Conservation (phyloP, 2,797 vertebrate genomes). For the Poeciliopsis turneri region DNA sequence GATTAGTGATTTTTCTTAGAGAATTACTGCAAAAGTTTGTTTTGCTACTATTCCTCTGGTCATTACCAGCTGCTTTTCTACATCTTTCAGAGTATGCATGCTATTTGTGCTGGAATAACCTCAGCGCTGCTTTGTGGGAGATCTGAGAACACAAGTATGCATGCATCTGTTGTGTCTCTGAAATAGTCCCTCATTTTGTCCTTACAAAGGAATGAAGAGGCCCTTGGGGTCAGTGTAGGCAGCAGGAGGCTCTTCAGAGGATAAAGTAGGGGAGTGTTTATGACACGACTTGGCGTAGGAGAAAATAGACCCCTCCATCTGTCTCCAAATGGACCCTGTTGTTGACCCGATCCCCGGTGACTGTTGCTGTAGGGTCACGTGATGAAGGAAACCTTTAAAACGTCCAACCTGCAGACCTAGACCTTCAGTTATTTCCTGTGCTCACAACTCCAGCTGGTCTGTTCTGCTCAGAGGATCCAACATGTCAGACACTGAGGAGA, state of each 20-base stretch:
- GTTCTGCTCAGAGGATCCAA: conserved; percentile 30
- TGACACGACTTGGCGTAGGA: conserved; percentile 69
- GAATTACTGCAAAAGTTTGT: background rate
- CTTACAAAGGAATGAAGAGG: conserved; percentile 79
- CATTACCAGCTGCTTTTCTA: background rate
- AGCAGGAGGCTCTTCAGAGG: conserved; percentile 47
- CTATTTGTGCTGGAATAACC: conserved; percentile 23
- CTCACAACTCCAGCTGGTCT: conserved; percentile 44
- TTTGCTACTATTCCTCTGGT: background rate
- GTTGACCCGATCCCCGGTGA: conserved; percentile 55
- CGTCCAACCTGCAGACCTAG: conserved; percentile 11
- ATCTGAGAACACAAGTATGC: conserved; percentile 59
- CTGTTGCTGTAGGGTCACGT: conserved; percentile 68
- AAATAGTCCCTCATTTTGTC: conserved; percentile 80
- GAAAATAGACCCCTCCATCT: conserved; percentile 84
- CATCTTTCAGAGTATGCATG: conserved; percentile 7
- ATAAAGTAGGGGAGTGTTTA: conserved; percentile 42
- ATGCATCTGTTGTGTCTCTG: conserved; percentile 80
- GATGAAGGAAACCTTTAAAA: conserved; percentile 67
- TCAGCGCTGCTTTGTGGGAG: conserved; percentile 17
- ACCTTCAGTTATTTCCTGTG: conserved; percentile 39
- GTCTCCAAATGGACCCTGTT: conserved; percentile 68
- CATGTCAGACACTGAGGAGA: conserved; percentile 81
- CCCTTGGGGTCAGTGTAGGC: conserved; percentile 57
- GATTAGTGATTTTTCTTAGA: background rate